phyloP scores from a whole-genome alignment of 2,888 invertebrate species.

The Polydrusus tereticollis region DNA sequence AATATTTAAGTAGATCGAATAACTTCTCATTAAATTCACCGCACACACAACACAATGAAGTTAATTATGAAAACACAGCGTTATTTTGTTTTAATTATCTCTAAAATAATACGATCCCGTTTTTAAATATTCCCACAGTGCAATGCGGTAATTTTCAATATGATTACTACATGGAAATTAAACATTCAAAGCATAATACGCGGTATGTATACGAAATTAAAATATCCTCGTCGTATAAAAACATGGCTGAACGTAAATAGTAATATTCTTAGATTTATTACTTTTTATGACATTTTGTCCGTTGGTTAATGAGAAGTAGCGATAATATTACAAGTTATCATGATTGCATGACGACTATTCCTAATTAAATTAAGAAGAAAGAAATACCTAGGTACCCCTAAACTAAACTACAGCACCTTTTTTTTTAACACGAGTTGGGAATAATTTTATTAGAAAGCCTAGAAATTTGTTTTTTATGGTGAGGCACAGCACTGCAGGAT shows the following conservation, averaged over 20 bases:
- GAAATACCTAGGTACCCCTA: too few relatives aligned
- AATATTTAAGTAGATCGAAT: slow-evolving; percentile 41
- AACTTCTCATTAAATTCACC: slow-evolving; percentile 41
- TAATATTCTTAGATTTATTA: not conserved
- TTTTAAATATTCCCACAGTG: slow-evolving; percentile 22
- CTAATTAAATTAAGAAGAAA: too few relatives aligned
- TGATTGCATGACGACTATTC: too few relatives aligned
- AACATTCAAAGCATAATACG: slow-evolving; percentile 6
- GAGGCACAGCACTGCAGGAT: too few relatives aligned
- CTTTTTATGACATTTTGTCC: not conserved
- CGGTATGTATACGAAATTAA: slow-evolving; percentile 1
- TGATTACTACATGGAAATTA: slow-evolving; percentile 8
- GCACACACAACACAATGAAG: slow-evolving; percentile 42
- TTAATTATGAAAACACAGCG: slow-evolving; percentile 43
- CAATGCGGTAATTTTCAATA: slow-evolving; percentile 9
- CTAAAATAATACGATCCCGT: slow-evolving; percentile 30
- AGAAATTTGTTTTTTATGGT: too few relatives aligned
- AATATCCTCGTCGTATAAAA: slow-evolving; percentile 4
- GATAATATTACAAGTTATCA: too few relatives aligned
- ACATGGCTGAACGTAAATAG: not conserved
- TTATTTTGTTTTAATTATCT: slow-evolving; percentile 47
- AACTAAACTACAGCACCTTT: too few relatives aligned
- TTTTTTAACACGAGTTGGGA: too few relatives aligned
- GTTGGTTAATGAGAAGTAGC: too few relatives aligned
- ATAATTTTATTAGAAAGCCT: too few relatives aligned